Conservation (phyloP, 1,140 invertebrate genomes). For the Dendrolimus punctatus region DNA sequence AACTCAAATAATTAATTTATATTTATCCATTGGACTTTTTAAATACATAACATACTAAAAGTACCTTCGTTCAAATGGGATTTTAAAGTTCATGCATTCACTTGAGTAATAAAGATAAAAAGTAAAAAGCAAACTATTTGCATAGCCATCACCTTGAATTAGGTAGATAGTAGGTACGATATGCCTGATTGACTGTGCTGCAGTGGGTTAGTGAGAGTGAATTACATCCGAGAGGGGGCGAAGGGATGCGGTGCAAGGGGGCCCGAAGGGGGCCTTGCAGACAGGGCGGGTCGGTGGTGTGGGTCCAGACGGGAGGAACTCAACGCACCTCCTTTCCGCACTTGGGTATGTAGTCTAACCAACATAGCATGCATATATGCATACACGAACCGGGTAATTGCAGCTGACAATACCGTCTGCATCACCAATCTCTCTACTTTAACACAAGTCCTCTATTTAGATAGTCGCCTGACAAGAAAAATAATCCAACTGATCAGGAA, state of each 20-base stretch:
- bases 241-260: slow-evolving; percentile 27
- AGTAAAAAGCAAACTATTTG: no score
- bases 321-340: slow-evolving; percentile 63
- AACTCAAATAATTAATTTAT: no score
- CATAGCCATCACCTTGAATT: slow-evolving; percentile 56
- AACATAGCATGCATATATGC: slow-evolving; percentile 41
- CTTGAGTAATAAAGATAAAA: no score
- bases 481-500: no score
- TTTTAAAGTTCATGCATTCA: no score
- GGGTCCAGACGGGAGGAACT: slow-evolving; percentile 63
- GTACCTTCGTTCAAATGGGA: no score
- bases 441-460: no score
- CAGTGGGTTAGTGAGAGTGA: slow-evolving; percentile 72
- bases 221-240: slow-evolving; percentile 38
- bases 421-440: no score
- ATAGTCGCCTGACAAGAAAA: no score
- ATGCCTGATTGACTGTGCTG: slow-evolving; percentile 67
- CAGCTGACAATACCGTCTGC: slow-evolving; percentile 45
- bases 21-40: no score
- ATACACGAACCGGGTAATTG: slow-evolving; percentile 36
- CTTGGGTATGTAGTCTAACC: slow-evolving; percentile 40
- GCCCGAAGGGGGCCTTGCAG: slow-evolving; percentile 34
- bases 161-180: slow-evolving; percentile 40
- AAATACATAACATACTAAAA: no score
- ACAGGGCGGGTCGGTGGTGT: slow-evolving; percentile 49